Conservation (phyloP, 2,797 vertebrate species). For the Chiropotes sagulatus region DNA sequence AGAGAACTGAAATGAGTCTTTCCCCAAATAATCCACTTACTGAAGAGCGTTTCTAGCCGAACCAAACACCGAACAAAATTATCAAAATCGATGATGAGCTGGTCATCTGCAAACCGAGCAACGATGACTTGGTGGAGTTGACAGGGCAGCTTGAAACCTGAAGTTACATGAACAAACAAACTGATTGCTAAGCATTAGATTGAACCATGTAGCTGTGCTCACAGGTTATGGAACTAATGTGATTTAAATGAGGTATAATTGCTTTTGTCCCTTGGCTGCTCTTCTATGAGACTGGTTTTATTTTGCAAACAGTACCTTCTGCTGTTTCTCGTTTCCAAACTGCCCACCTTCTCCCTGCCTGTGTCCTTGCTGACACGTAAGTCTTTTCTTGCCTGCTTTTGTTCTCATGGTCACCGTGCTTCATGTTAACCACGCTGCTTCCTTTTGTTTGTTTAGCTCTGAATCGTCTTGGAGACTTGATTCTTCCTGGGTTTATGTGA, state of each 20-base stretch:
- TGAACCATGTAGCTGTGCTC: background rate
- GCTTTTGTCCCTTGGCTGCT: background rate
- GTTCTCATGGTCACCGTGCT: background rate
- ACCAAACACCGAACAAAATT: constrained; percentile 92
- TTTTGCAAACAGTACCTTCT: background rate
- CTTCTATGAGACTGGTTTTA: background rate
- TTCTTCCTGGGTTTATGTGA: background rate
- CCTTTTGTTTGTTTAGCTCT: background rate
- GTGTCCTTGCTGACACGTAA: background rate
- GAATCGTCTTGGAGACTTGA: background rate
- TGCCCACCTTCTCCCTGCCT: background rate
- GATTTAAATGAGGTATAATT: background rate
- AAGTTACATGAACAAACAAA: background rate
- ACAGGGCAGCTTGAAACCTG: constrained; percentile 91
- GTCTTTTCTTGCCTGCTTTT: background rate
- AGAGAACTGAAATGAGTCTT: rapidly evolving
- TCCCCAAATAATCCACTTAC: constrained; percentile 80
- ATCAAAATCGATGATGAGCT: constrained; percentile 91
- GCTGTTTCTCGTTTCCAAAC: background rate
- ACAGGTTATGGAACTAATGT: rapidly evolving
- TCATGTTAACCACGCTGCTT: no score
- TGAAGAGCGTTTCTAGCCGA: constrained; percentile 91
- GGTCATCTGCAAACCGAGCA: constrained; percentile 89
- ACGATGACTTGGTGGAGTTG: constrained; percentile 90
- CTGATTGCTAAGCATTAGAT: rapidly evolving